phyloP scores from a whole-genome alignment of 37 sponge, comb jelly and placozoan species.

The Hexactinellida sp. region DNA sequence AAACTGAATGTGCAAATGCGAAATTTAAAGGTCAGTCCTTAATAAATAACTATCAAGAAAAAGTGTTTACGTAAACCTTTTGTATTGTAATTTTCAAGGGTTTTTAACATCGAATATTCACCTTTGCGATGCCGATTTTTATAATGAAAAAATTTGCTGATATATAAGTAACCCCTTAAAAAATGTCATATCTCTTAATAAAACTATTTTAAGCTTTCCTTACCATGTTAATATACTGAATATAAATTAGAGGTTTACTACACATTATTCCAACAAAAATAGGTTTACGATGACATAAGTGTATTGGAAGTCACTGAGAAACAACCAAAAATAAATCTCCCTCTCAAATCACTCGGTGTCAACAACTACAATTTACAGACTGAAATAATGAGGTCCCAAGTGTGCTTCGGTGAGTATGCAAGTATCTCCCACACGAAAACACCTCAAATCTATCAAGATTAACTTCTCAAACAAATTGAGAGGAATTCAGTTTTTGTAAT shows the following conservation, averaged over 20 bases:
- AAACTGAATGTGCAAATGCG: background rate
- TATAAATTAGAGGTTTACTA: too few relatives aligned
- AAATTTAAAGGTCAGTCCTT: background rate
- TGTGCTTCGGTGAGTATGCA: background rate
- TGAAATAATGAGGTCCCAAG: background rate
- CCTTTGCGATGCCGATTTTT: too few relatives aligned
- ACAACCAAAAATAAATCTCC: background rate
- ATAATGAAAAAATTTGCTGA: too few relatives aligned
- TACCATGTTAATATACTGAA: too few relatives aligned
- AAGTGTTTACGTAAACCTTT: too few relatives aligned
- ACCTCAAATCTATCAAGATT: slow-evolving; percentile 6
- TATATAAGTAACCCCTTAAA: too few relatives aligned
- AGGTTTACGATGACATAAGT: background rate
- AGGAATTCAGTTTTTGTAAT: background rate
- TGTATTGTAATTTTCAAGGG: too few relatives aligned
- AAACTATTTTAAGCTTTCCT: too few relatives aligned
- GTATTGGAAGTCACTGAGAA: background rate
- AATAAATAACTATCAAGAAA: background rate
- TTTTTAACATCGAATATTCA: too few relatives aligned
- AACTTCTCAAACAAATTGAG: background rate
- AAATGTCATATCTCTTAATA: too few relatives aligned
- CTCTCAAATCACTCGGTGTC: background rate
- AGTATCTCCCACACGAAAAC: background rate
- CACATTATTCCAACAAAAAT: too few relatives aligned
- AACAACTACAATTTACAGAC: background rate